Evolutionary conservation across 2,113 vertebrate species (phyloP), one percentile per base, ranked within the genome.

Genomic region (Dolichallabes microphthalmus): DNA sequence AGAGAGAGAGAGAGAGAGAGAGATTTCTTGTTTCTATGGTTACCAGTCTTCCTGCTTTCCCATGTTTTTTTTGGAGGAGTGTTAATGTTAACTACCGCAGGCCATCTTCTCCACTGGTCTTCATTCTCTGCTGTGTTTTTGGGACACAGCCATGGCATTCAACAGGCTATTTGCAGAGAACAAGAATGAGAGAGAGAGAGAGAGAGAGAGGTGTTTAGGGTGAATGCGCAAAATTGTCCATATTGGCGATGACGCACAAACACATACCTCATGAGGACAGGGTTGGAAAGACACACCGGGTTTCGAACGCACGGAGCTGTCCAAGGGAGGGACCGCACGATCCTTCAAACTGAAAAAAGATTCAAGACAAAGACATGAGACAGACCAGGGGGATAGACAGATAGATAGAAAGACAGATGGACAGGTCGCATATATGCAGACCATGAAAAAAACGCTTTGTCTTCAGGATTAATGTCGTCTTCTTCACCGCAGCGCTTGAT

Each of bases 11-110:
- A 35, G 64, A 68, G 30, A 68, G 64, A 19, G 27, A 17, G 30
- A 19, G 66, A 69, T 85, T 85, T 85, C 87, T 90, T 91, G 94
- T 95, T 94, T 93, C 94, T 91, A 94, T 94, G 93, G 94, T 92
- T 92, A 95, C 94, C 88, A 35, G 79, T 45, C 78, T 82, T 76
- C 78, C 71, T 60, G 68, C 80, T 83, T 81, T 83, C 53, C 82
- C 81, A 66, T 57, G 68, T 80, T 69, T 63, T 82, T 35, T 80
- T 69, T 80, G 53, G n/a, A 80, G 52, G 75, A 61, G 84, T 61
- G 77, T 50, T 25, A 27, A 79, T 58, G 77, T 57, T 14, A 76
- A 30, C 13, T 27, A 76, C 17, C 9, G 15, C 75, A 66, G 60
- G 39, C 60, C 15, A 60, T 53, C 82, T 64, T 45, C 82, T 74